Percentiles rank a stretch among this genome's conserved stretches.
phyloP scores from a whole-genome alignment of 2,888 invertebrate species.

The Nemotelus nigrinus region DNA sequence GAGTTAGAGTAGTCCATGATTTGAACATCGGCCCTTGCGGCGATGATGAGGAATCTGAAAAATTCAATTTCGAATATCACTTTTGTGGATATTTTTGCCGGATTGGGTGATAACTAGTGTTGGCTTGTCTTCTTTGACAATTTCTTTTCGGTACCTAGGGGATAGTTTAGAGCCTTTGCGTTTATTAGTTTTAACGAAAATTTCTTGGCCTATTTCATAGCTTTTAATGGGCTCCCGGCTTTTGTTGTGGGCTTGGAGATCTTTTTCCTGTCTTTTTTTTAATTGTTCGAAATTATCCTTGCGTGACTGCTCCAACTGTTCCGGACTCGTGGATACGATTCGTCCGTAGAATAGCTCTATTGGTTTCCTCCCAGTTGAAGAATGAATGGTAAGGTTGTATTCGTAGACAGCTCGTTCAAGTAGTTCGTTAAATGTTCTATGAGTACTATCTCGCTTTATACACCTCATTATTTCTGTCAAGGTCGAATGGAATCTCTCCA shows the following conservation, averaged over 20 bases:
- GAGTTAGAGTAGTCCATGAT: background rate
- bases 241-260: slow-evolving; percentile 46
- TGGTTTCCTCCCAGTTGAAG: slow-evolving; percentile 45
- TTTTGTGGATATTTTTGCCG: slow-evolving; percentile 39
- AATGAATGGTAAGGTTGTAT: slow-evolving; percentile 47
- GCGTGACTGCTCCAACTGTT: slow-evolving; percentile 25
- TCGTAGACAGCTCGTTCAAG: slow-evolving; percentile 5
- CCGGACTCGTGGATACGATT: slow-evolving; percentile 23
- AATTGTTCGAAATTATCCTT: slow-evolving; percentile 31
- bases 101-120: slow-evolving; percentile 35
- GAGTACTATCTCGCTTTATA: background rate
- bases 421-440: background rate
- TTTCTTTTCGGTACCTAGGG: slow-evolving; percentile 21
- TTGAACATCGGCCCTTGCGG: background rate
- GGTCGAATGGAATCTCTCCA: slow-evolving; percentile 17
- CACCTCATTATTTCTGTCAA: slow-evolving; percentile 23
- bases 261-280: slow-evolving; percentile 41
- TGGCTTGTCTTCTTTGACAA: slow-evolving; percentile 29
- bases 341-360: slow-evolving; percentile 44
- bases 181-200: slow-evolving; percentile 49
- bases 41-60: background rate
- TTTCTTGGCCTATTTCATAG: slow-evolving; percentile 8
- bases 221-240: slow-evolving; percentile 44
- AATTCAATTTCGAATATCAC: slow-evolving; percentile 32
- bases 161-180: slow-evolving; percentile 46